Conservation (phyloP, 53 echinoderm and acorn worm species). For the Arbacia lixula region DNA sequence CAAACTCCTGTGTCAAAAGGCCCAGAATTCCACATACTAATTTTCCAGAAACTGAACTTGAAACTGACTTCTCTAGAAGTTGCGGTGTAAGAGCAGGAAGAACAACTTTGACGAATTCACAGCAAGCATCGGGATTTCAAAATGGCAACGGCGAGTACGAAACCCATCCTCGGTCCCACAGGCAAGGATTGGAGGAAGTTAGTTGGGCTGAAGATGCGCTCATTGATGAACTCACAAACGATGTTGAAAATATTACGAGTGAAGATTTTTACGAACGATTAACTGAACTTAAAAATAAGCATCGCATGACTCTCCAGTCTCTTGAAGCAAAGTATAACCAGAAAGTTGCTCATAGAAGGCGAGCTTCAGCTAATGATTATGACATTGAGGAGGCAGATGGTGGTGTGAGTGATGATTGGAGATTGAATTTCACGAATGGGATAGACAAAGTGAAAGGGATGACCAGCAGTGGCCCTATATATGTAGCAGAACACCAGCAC, state of each 20-base stretch:
- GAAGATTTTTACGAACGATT: constrained; percentile 87
- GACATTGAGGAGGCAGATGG: background rate
- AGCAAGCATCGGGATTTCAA: constrained; percentile 1
- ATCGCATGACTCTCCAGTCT: constrained; percentile 71
- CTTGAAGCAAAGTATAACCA: constrained; percentile 81
- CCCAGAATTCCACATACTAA: constrained; percentile 82
- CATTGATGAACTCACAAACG: constrained; percentile 70
- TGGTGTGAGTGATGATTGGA: background rate
- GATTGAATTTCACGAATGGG: constrained; percentile 7
- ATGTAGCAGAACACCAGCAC: constrained; percentile 70
- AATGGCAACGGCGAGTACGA: background rate
- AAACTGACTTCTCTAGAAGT: constrained; percentile 2
- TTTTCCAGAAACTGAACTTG: constrained; percentile 73
- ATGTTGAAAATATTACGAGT: constrained; percentile 71
- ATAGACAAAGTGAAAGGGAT: constrained; percentile 42
- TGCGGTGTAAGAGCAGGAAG: background rate
- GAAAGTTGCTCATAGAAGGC: constrained; percentile 61
- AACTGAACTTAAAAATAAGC: constrained; percentile 71
- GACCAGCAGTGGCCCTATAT: constrained; percentile 49
- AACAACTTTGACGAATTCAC: too few relatives aligned
- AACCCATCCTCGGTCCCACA: constrained; percentile 4
- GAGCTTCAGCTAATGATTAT: background rate
- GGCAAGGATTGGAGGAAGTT: constrained; percentile 1
- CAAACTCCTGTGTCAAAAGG: constrained; percentile 87
- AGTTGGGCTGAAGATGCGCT: constrained; percentile 60